Evolutionary conservation across 2,888 invertebrate genomes (phyloP), one percentile per base, ranked within the genome.

Genomic region (Mesochorus sp.): DNA sequence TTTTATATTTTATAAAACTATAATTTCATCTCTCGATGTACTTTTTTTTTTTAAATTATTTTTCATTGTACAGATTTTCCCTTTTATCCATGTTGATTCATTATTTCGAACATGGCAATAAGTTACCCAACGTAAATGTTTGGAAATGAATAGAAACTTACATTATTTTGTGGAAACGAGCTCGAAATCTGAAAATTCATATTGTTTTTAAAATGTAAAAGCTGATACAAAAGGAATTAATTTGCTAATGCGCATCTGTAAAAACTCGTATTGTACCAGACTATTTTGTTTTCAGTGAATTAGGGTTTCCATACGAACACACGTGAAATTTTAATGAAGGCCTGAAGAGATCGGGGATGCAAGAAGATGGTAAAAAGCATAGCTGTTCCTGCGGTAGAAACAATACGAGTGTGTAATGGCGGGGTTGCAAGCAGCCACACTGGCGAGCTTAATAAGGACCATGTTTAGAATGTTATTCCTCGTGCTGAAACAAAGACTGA

Each of bases 401-500:
- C n/a, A n/a, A n/a, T n/a, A n/a, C n/a, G n/a, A n/a, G n/a, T n/a
- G n/a, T n/a, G n/a, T n/a, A n/a, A n/a, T n/a, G n/a, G n/a, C n/a
- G 68, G 80, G 74, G 81, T 81, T 87, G 86, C 87, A 87, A 83
- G 87, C n/a, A n/a, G 81, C 84, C 82, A 73, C 80, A 79, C 81
- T 21, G 55, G 61, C 55, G 81, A n/a, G 81, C 84, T 87, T 87
- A 87, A 87, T 86, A 87, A 86, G 87, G 85, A 70, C 81, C 87
- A 81, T 86, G 86, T 86, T 87, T 87, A 86, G 85, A 84, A 57
- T 79, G 78, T 39, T 42, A 14, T n/a, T 8, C 49, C 26, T 57
- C 67, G 10, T 34, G 19, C 37, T 26, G 4, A 42, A 8, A n/a
- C 17, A 44, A 14, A 24, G 10, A 66, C 37, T 24, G 31, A 19